These are phyloP conservation scores for Adelphocoris suturalis DNA, from an alignment of 2,888 invertebrate genomes.

Conservation along the genomic window DNA sequence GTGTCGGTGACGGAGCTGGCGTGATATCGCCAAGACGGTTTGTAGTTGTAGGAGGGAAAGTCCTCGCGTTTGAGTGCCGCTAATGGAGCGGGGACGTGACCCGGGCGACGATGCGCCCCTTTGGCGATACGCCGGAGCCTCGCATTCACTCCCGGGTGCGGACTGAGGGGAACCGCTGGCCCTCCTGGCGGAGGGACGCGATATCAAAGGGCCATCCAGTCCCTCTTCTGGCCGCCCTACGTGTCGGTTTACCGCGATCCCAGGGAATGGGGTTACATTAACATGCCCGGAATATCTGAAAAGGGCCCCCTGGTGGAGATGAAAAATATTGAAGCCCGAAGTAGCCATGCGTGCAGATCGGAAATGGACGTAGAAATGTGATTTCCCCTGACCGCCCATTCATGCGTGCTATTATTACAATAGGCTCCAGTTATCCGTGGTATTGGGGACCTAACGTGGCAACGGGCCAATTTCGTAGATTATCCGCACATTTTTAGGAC, in stretches of 20 bases:
- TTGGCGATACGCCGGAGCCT: background rate
- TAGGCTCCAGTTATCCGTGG: no score
- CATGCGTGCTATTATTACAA: no score
- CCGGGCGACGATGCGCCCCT: background rate
- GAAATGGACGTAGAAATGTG: no score
- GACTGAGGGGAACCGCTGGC: background rate
- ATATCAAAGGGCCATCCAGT: background rate
- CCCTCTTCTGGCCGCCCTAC: background rate
- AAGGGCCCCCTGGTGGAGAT: background rate
- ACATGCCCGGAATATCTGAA: background rate
- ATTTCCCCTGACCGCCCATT: no score
- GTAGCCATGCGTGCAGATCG: no score
- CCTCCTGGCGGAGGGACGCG: background rate
- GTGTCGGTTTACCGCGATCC: background rate
- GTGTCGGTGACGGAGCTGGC: background rate
- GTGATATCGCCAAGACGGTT: background rate
- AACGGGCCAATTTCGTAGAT: no score
- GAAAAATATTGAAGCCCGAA: background rate
- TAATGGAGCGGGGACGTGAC: slow-evolving; percentile 33
- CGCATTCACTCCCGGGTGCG: background rate
- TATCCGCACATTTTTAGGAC: no score
- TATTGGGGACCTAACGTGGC: no score
- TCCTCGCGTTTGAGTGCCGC: slow-evolving; percentile 31
- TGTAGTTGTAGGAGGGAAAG: background rate
- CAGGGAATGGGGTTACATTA: background rate